These are phyloP conservation scores for Agelas oroides DNA, from an alignment of 37 sponge, comb jelly and placozoan genomes.

Conservation along the genomic window DNA sequence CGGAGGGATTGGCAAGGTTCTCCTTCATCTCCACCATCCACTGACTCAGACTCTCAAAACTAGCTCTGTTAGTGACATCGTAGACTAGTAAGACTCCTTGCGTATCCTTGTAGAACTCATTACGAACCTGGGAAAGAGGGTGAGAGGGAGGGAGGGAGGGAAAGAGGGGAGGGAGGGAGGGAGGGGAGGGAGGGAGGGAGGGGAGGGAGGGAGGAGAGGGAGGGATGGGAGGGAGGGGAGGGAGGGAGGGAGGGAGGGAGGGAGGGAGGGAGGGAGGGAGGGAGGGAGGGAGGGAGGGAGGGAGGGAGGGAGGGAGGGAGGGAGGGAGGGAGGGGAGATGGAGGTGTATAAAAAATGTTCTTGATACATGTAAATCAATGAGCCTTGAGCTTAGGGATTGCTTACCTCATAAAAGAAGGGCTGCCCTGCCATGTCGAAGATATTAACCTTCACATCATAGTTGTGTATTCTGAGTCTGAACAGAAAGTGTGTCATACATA, in stretches of 20 bases:
- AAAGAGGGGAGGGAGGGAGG: not conserved
- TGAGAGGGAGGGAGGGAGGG: too few species aligned
- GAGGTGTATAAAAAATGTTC: too few species aligned
- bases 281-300: too few species aligned
- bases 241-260: too few species aligned
- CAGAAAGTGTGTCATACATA: too few species aligned
- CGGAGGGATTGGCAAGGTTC: conserved; percentile 56
- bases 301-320: too few species aligned
- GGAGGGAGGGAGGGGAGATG: too few species aligned
- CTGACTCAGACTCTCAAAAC: conserved; percentile 79
- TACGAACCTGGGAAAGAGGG: conserved; percentile 87
- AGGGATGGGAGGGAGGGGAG: too few species aligned
- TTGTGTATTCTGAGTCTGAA: conserved; percentile 48
- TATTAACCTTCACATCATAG: conserved; percentile 78
- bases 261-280: too few species aligned
- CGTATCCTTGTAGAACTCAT: conserved; percentile 96
- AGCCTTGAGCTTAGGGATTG: too few species aligned
- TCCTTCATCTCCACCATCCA: conserved; percentile 90
- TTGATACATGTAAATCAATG: too few species aligned
- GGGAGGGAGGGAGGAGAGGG: too few species aligned
- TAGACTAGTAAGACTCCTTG: conserved; percentile 93
- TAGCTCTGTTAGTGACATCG: conserved; percentile 80
- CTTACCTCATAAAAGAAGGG: conserved; percentile 90
- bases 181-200: not conserved
- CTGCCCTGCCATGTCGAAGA: conserved; percentile 94